These are phyloP conservation scores for Rhamnusium bicolor DNA, from an alignment of 2,888 invertebrate genomes.

Conservation along the genomic window DNA sequence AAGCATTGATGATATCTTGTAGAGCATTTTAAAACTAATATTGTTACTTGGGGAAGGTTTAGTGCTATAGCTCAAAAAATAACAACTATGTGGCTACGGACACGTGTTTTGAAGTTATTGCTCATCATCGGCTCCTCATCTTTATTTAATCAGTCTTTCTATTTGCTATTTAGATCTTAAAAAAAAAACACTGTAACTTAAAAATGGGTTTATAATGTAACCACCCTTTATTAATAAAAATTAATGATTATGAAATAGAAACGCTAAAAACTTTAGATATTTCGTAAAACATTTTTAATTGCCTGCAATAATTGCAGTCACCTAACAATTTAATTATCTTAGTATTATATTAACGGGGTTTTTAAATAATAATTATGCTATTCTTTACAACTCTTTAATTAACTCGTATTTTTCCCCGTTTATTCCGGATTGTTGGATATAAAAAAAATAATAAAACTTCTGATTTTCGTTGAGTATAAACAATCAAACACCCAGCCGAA, in stretches of 20 bases:
- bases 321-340: constrained; percentile 8
- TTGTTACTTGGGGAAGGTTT: too few relatives aligned
- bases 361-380: constrained; percentile 2
- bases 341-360: neutral
- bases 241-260: constrained; percentile 6
- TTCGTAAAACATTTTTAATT: constrained; percentile 19
- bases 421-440: neutral
- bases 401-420: neutral
- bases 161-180: too few relatives aligned
- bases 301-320: constrained; percentile 7
- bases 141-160: too few relatives aligned
- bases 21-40: too few relatives aligned
- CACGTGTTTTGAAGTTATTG: too few relatives aligned
- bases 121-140: too few relatives aligned
- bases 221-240: neutral
- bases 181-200: too few relatives aligned
- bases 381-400: neutral
- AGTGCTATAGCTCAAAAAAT: too few relatives aligned
- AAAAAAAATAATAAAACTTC: neutral
- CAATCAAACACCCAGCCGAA: neutral
- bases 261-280: neutral
- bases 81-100: too few relatives aligned
- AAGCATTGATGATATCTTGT: too few relatives aligned
- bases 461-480: constrained; percentile 1
- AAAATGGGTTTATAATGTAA: too few relatives aligned